Conservation (phyloP, 2,797 vertebrate genomes). For the Danio aesculapii region DNA sequence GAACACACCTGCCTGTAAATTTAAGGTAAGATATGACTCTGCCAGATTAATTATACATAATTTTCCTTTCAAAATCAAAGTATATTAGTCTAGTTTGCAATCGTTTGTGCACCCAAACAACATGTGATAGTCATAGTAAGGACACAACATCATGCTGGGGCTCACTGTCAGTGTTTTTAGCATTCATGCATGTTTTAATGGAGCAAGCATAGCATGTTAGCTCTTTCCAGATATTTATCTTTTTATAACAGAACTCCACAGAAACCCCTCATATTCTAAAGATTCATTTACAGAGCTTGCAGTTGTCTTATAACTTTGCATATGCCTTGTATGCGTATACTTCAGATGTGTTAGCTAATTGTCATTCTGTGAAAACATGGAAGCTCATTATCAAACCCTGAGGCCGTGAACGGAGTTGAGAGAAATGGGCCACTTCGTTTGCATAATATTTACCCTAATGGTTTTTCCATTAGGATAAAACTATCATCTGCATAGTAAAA, state of each 20-base stretch:
- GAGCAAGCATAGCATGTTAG: background rate
- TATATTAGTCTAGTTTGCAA: background rate
- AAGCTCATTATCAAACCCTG: conserved; percentile 75
- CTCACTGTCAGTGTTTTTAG: background rate
- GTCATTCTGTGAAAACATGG: conserved; percentile 75
- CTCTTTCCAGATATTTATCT: background rate
- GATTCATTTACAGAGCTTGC: conserved; percentile 28
- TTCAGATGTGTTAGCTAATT: conserved; percentile 67
- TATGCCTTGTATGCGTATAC: conserved; percentile 52
- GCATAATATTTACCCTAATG: conserved; percentile 81
- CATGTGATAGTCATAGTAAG: background rate
- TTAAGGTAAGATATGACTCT: too few relatives aligned
- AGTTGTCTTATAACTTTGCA: conserved; percentile 43
- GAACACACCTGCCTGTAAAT: too few relatives aligned
- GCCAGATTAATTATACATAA: too few relatives aligned
- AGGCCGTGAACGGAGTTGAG: conserved; percentile 73
- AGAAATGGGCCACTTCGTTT: conserved; percentile 75
- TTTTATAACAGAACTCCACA: background rate
- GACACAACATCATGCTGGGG: background rate
- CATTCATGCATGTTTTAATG: background rate
- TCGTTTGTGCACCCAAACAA: background rate
- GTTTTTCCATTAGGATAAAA: conserved; percentile 80
- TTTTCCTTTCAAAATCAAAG: too few relatives aligned
- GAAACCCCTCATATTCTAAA: background rate
- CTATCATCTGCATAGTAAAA: conserved; percentile 79